Base-by-base conservation (phyloP, 2,888 invertebrate species). In the Eumerus sabulonum region DNA sequence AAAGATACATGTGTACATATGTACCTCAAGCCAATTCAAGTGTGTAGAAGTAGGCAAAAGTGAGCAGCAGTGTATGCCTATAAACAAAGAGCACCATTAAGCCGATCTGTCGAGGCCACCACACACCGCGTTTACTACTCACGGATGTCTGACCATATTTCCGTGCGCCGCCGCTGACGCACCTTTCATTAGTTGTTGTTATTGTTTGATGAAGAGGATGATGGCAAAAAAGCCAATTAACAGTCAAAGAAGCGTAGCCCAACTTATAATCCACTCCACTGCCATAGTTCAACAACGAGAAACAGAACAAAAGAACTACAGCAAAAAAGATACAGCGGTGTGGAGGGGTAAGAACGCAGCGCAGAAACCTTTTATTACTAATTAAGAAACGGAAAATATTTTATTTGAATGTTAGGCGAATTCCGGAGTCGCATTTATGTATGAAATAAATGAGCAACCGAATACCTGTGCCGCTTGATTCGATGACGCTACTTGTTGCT, bases 331-430 rank as follows among this genome's bases (percentile, higher is more conserved):
- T n/a, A 63, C 17, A 12, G 19, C 16, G 14, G 0, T 35, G 40
- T 12, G 42, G n/a, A n/a, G n/a, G n/a, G 27, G 35, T 42, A 60
- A 70, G 27, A 42, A 62, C 54, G 27, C 27, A 27, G 17, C 17
- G 17, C 76, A 67, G 67, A 53, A 73, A 74, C 79, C 79, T 79
- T 79, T 79, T 74, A 79, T 81, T 81, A 81, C 81, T 81, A 81
- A 81, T 81, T 74, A 81, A 81, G 81, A 74, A 81, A 66, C 66
- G 64, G 76, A 70, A 81, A 76, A 81, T 76, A 81, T 81, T 76
- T 81, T 76, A 74, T 74, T 81, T 81, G 81, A 74, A 81, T 81
- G 81, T 81, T 81, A 76, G 76, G 76, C 19, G 71, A 63, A 81
- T 81, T 81, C 81, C 81, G 64, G 68, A 63, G 18, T 60, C 79